These are phyloP conservation scores for Antigone vipio DNA, from an alignment of 2,113 vertebrate species.

Conservation along the genomic window DNA sequence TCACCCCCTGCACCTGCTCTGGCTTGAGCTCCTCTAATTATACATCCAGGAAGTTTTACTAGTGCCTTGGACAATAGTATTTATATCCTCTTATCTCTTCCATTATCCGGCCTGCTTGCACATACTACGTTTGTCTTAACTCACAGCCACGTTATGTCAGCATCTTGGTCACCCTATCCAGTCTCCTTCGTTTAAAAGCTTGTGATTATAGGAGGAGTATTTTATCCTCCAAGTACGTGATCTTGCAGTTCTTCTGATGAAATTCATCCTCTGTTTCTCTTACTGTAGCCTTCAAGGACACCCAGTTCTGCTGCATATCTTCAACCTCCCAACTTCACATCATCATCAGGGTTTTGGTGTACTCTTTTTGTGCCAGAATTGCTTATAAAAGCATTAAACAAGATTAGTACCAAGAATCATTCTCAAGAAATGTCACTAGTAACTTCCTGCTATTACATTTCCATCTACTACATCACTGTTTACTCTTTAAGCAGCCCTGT, in stretches of 20 bases:
- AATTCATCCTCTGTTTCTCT: not conserved
- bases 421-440: not conserved
- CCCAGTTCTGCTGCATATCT: not conserved
- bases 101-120: not conserved
- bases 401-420: not conserved
- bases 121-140: not conserved
- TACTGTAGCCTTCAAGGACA: conserved; percentile 9
- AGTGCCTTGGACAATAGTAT: not conserved
- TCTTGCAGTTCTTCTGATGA: not conserved
- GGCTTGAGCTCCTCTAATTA: not conserved
- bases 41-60: not conserved
- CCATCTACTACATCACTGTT: not conserved
- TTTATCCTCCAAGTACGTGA: not conserved
- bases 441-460: not conserved
- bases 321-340: not conserved
- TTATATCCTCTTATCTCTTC: not conserved
- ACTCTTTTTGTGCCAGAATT: not conserved
- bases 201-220: not conserved
- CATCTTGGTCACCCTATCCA: not conserved
- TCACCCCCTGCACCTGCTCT: conserved; percentile 26
- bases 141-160: not conserved
- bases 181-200: not conserved
- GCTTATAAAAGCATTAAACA: conserved; percentile 1
- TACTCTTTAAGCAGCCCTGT: not conserved
- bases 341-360: not conserved